A percentile compares a stretch with the other conserved stretches of the same genome.
phyloP scores from a whole-genome alignment of 2,888 invertebrate genomes.

The Thecophora atra region DNA sequence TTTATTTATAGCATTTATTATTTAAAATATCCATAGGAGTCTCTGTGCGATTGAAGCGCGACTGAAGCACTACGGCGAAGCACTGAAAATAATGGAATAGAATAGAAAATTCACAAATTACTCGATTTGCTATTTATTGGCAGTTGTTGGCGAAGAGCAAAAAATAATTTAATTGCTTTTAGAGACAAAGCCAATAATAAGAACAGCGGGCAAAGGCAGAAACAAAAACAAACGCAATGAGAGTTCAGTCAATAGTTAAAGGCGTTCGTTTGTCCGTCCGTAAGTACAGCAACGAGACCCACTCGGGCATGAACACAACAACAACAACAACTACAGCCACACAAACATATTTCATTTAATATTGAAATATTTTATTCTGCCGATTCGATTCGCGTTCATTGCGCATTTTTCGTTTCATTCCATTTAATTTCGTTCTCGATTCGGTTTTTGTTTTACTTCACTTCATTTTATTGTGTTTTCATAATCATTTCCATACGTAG shows the following conservation, averaged over 20 bases:
- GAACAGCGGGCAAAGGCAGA: no score
- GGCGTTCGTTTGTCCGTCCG: background rate
- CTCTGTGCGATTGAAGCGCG: constrained; percentile 3
- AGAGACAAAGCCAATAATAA: background rate
- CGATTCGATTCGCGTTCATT: constrained; percentile 14
- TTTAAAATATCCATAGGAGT: background rate
- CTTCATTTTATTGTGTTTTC: background rate
- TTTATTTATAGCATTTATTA: constrained; percentile 5
- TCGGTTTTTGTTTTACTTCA: constrained; percentile 7
- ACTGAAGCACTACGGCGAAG: constrained; percentile 3
- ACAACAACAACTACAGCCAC: background rate
- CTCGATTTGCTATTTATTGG: constrained; percentile 19
- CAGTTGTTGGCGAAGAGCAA: constrained; percentile 28
- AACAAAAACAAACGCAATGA: constrained; percentile 14
- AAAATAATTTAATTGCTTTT: constrained; percentile 40
- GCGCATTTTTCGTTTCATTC: constrained; percentile 31
- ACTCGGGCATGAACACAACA: constrained; percentile 26
- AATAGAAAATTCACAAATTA: constrained; percentile 4
- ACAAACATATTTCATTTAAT: background rate
- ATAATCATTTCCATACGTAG: constrained; percentile 24
- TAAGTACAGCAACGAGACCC: background rate
- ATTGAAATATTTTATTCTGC: constrained; percentile 17
- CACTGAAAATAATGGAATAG: constrained; percentile 19
- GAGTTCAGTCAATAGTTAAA: constrained; percentile 1
- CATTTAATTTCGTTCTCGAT: constrained; percentile 28